Evolutionary conservation across 1,140 invertebrate species (phyloP).

Genomic region (Drosophila yakuba): DNA sequence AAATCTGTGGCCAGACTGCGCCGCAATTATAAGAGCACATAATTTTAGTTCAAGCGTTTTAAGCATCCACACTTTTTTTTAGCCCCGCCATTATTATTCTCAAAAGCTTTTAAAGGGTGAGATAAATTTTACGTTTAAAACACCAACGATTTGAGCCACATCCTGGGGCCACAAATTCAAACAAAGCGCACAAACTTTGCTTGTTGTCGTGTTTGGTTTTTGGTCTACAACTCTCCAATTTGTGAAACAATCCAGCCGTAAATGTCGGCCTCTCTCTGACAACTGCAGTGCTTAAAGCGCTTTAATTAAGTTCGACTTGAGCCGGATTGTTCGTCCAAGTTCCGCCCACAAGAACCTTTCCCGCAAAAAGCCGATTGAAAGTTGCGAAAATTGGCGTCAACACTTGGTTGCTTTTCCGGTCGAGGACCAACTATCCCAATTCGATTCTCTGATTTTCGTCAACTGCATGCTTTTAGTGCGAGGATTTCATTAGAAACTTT

Average conservation of each 20-base stretch:
- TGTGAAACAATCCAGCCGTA: constrained; percentile 42
- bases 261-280: constrained; percentile 20
- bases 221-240: constrained; percentile 52
- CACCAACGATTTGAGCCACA: constrained; percentile 21
- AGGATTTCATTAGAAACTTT: constrained; percentile 52
- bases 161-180: constrained; percentile 21
- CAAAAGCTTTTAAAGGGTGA: constrained; percentile 38
- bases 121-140: constrained; percentile 37
- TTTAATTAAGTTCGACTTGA: constrained; percentile 57
- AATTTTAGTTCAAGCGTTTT: constrained; percentile 34
- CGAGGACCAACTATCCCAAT: constrained; percentile 2
- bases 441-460: constrained; percentile 16
- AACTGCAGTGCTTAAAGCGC: constrained; percentile 40
- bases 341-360: constrained; percentile 9
- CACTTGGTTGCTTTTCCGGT: constrained; percentile 23
- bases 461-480: constrained; percentile 18
- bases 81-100: not conserved
- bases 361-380: constrained; percentile 42
- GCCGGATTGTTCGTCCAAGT: constrained; percentile 30
- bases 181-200: constrained; percentile 29
- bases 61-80: not conserved
- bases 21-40: constrained; percentile 42
- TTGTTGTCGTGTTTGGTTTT: constrained; percentile 57
- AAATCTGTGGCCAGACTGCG: constrained; percentile 31
- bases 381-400: constrained; percentile 48